Conservation (phyloP, 37 sponge, comb jelly and placozoan genomes). For the Crambe crambe region DNA sequence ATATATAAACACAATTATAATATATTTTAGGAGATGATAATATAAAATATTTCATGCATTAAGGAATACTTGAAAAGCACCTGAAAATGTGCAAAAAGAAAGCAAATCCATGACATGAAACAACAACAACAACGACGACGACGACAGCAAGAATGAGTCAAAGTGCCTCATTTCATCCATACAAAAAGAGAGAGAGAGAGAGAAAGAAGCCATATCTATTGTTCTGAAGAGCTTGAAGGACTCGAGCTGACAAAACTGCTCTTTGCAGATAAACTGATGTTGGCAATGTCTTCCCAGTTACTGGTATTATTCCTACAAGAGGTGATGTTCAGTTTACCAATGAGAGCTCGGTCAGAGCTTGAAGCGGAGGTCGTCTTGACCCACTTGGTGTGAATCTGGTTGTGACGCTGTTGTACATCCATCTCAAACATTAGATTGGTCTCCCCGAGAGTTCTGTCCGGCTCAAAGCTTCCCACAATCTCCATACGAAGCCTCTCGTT, state of each 20-base stretch:
- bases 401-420: slow-evolving; percentile 5
- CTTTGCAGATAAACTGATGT: slow-evolving; percentile 30
- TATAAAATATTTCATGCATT: no score
- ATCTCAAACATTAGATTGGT: slow-evolving; percentile 22
- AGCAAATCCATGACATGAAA: no score
- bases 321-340: slow-evolving; percentile 33
- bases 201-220: no score
- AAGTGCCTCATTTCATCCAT: no score
- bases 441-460: slow-evolving; percentile 26
- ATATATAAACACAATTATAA: no score
- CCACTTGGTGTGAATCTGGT: slow-evolving; percentile 31
- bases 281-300: slow-evolving; percentile 17
- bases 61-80: no score
- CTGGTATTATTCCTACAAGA: background rate
- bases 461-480: slow-evolving; percentile 36
- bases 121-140: no score
- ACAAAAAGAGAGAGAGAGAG: no score
- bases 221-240: background rate
- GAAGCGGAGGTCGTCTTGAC: slow-evolving; percentile 10
- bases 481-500: slow-evolving; percentile 30
- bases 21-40: no score
- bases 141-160: no score
- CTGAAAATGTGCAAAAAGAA: no score
- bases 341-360: background rate
- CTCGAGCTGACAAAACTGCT: background rate